Evolutionary conservation across 2,888 invertebrate species (phyloP).

Genomic region (Anoncus sp.): DNA sequence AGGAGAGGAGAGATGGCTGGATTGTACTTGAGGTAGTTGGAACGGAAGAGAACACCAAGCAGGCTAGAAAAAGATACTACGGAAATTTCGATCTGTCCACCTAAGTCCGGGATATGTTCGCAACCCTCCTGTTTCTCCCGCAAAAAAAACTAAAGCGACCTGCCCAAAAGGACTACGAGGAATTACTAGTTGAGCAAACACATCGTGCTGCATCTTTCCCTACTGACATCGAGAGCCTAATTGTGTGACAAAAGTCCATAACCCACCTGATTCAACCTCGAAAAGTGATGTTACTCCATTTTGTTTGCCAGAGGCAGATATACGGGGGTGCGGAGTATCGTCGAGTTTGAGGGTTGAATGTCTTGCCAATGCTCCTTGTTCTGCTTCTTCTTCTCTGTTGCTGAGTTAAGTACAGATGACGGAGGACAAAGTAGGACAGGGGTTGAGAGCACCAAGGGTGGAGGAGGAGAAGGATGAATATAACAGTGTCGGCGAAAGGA

Average conservation of each 20-base stretch:
- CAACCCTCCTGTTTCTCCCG: too few species aligned
- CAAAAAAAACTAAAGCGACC: too few species aligned
- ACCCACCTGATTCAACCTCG: background rate
- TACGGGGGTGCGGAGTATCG: background rate
- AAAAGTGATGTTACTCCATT: conserved; percentile 6
- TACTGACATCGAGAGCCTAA: too few species aligned
- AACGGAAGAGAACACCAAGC: background rate
- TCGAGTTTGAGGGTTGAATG: background rate
- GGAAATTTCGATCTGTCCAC: background rate
- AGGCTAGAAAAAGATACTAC: too few species aligned
- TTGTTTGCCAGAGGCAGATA: background rate
- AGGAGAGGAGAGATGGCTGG: too few species aligned
- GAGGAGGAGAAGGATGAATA: conserved; percentile 46
- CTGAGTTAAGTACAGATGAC: conserved; percentile 68
- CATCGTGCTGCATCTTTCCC: too few species aligned
- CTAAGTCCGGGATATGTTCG: too few species aligned
- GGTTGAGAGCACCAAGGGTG: conserved; percentile 65
- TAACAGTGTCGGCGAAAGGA: conserved; percentile 74
- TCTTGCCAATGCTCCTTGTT: conserved; percentile 57
- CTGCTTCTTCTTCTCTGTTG: conserved; percentile 53
- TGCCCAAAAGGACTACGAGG: too few species aligned
- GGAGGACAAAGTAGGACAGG: conserved; percentile 51
- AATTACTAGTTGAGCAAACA: too few species aligned
- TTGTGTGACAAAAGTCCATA: too few species aligned
- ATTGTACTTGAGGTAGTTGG: too few species aligned